Evolutionary conservation across 2,888 invertebrate genomes (phyloP).

Genomic region (Vanessa cardui): DNA sequence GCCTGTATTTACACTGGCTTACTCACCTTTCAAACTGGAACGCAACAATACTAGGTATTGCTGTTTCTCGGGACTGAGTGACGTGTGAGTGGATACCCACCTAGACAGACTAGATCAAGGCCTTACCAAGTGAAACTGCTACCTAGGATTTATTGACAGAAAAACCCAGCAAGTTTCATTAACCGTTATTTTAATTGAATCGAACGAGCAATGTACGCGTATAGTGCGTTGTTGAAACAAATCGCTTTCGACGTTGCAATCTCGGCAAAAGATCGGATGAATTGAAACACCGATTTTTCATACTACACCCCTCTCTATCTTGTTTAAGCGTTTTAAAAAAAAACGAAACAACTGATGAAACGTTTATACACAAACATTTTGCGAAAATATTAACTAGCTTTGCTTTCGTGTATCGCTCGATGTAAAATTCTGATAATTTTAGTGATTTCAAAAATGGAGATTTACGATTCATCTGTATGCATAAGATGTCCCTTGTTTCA

Average conservation of each 20-base stretch:
- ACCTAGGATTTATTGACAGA: not conserved
- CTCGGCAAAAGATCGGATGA: conserved; percentile 50
- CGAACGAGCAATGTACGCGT: conserved; percentile 31
- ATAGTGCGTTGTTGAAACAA: conserved; percentile 11
- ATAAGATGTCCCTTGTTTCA: too few species aligned
- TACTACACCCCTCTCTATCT: conserved; percentile 52
- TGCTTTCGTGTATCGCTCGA: not conserved
- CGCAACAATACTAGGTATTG: too few species aligned
- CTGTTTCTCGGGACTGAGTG: too few species aligned
- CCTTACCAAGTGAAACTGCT: too few species aligned
- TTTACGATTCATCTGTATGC: too few species aligned
- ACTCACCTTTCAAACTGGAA: too few species aligned
- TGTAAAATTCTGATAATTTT: not conserved
- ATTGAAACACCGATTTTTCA: conserved; percentile 55
- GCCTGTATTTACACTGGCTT: too few species aligned
- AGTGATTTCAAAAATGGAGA: too few species aligned
- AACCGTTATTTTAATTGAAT: not conserved
- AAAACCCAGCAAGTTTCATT: not conserved
- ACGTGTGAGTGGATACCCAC: too few species aligned
- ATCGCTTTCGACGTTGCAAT: conserved; percentile 39
- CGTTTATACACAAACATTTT: conserved; percentile 13
- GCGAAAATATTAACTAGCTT: not conserved
- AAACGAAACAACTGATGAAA: conserved; percentile 22
- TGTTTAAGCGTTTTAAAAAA: conserved; percentile 49
- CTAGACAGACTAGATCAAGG: too few species aligned